Conservation (phyloP, 2,888 invertebrate genomes). For the Hemistola chrysoprasaria region DNA sequence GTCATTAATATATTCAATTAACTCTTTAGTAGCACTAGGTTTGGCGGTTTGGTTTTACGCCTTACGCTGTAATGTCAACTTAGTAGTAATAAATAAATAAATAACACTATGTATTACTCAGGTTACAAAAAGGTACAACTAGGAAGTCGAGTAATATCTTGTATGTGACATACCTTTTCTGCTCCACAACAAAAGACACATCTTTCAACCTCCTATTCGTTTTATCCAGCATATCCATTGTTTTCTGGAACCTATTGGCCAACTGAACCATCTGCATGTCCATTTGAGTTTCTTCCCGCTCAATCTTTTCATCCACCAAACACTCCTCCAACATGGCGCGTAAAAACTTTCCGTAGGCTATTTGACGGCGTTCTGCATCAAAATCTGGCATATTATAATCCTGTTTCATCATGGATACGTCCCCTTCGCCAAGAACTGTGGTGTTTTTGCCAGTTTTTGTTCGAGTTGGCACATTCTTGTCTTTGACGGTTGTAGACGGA, state of each 20-base stretch:
- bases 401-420: conserved; percentile 44
- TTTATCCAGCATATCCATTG: conserved; percentile 66
- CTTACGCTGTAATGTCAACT: too few relatives aligned
- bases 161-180: conserved; percentile 55
- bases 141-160: too few relatives aligned
- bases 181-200: conserved; percentile 71
- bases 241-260: conserved; percentile 68
- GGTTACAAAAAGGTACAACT: background rate
- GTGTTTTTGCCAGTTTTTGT: conserved; percentile 44
- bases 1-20: too few relatives aligned
- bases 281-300: conserved; percentile 59
- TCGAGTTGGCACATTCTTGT: conserved; percentile 29
- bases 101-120: too few relatives aligned
- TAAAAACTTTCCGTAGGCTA: conserved; percentile 62
- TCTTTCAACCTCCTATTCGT: conserved; percentile 70
- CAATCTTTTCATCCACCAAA: conserved; percentile 64
- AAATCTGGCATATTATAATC: conserved; percentile 50
- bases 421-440: conserved; percentile 38
- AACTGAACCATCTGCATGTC: conserved; percentile 71
- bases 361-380: conserved; percentile 50
- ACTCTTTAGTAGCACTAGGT: too few relatives aligned
- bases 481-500: conserved; percentile 31
- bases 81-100: too few relatives aligned
- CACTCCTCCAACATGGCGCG: conserved; percentile 64
- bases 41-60: too few relatives aligned